These are phyloP conservation scores for Helogale parvula DNA, from an alignment of 2,113 vertebrate genomes.

Conservation along the genomic window DNA sequence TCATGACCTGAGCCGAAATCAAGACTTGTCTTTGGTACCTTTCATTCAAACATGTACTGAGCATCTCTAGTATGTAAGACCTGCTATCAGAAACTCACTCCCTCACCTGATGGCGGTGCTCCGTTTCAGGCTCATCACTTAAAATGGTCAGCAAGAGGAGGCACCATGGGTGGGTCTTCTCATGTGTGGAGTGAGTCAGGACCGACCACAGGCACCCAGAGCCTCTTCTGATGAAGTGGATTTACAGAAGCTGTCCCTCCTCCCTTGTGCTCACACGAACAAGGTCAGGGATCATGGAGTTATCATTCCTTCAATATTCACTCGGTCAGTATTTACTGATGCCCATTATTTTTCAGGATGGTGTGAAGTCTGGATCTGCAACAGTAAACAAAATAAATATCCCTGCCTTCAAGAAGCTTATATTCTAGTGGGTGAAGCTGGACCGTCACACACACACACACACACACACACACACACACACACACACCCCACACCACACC, in stretches of 20 bases:
- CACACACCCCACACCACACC: no score
- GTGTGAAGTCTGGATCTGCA: background rate
- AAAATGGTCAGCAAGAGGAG: background rate
- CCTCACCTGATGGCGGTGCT: background rate
- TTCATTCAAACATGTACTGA: background rate
- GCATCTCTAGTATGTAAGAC: background rate
- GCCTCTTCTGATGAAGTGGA: background rate
- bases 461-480: background rate
- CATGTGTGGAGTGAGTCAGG: fast-evolving
- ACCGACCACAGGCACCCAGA: background rate
- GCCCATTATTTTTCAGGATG: no score
- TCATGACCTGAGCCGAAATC: no score
- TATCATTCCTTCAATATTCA: background rate
- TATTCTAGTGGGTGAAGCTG: background rate
- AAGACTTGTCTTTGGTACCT: background rate
- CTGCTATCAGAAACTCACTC: background rate
- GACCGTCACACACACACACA: no score
- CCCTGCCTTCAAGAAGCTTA: background rate
- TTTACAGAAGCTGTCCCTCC: background rate
- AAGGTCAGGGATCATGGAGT: background rate
- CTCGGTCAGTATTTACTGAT: background rate
- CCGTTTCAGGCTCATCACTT: background rate
- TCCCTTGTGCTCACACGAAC: background rate
- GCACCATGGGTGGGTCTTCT: no score
- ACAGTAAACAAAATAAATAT: background rate